phyloP scores from a whole-genome alignment of 2,113 vertebrate species.

The rabbit (Oryctolagus cuniculus) region DNA sequence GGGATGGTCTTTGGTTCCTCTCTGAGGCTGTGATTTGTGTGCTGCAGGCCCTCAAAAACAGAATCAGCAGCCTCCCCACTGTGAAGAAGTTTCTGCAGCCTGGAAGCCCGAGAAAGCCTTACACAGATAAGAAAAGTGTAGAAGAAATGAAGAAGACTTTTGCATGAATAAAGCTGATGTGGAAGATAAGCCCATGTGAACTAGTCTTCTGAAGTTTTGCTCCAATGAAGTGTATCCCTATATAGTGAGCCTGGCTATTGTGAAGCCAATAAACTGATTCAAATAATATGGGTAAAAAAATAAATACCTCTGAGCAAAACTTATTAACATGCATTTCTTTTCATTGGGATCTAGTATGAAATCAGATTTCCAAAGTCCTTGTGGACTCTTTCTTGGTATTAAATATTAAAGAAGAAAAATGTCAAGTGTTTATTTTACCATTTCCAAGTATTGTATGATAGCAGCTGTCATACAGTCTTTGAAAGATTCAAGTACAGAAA shows the following conservation, averaged over 20 bases:
- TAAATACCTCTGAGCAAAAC: neutral
- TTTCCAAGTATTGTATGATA: neutral
- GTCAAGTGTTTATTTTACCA: neutral
- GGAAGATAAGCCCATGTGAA: rapidly evolving
- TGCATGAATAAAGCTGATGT: neutral
- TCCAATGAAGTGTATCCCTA: neutral
- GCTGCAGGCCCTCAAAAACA: slow-evolving; percentile 66
- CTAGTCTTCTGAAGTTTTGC: neutral
- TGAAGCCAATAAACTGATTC: neutral
- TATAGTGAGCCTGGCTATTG: neutral
- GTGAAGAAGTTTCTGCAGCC: slow-evolving; percentile 79
- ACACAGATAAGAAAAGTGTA: rapidly evolving
- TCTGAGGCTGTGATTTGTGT: neutral
- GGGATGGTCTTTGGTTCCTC: neutral
- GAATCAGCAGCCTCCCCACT: slow-evolving; percentile 54
- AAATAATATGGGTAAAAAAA: neutral
- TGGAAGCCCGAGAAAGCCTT: slow-evolving; percentile 71
- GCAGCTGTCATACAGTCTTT: neutral
- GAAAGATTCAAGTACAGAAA: neutral
- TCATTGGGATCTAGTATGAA: neutral
- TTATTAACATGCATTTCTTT: neutral
- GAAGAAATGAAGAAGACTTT: slow-evolving; percentile 40
- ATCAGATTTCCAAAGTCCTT: neutral
- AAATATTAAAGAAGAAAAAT: neutral
- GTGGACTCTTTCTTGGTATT: neutral